Percentiles rank a stretch among this genome's conserved stretches.
Conservation (phyloP, 37 sponge, comb jelly and placozoan genomes). For the Petrosia ficiformis region DNA sequence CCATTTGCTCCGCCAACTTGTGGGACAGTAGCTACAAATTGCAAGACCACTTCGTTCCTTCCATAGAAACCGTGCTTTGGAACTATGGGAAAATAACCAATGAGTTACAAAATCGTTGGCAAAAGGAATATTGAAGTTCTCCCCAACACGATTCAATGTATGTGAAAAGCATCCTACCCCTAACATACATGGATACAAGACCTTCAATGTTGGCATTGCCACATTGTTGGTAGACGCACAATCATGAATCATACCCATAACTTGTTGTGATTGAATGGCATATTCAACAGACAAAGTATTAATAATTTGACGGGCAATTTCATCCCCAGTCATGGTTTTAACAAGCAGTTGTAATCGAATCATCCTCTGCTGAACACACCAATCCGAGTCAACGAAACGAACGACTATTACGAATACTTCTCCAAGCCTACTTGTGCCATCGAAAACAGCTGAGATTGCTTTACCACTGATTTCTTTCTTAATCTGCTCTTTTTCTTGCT, state of each 20-base stretch:
- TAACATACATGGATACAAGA: neutral
- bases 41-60: neutral
- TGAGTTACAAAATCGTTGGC: neutral
- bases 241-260: neutral
- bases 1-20: neutral
- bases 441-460: neutral
- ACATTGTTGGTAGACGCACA: neutral
- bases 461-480: conserved; percentile 1
- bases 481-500: conserved; percentile 17
- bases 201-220: neutral
- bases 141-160: neutral
- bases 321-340: neutral
- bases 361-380: neutral
- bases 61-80: neutral
- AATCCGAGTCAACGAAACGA: neutral
- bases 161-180: neutral
- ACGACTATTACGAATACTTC: neutral
- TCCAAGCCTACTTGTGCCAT: neutral
- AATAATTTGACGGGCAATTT: neutral
- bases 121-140: neutral
- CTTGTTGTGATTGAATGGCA: neutral
- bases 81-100: neutral
- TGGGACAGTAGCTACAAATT: neutral
- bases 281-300: neutral
- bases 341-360: neutral